These are phyloP conservation scores for Anguilla marmorata DNA, from an alignment of 2,797 vertebrate genomes.

Conservation along the genomic window DNA sequence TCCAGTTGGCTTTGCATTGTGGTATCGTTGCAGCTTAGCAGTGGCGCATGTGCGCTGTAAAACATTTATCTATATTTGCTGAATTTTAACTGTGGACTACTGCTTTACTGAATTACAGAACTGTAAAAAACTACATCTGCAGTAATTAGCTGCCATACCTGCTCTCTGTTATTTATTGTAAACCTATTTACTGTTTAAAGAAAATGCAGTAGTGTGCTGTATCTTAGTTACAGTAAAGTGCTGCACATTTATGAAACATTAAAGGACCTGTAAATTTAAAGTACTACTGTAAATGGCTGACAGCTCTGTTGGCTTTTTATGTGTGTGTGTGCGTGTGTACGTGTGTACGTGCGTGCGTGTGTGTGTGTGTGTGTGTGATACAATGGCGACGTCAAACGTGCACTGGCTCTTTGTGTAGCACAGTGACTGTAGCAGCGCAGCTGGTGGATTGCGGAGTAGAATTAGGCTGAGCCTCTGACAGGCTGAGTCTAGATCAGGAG, in stretches of 20 bases:
- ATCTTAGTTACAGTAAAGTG: not conserved
- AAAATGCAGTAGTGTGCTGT: not conserved
- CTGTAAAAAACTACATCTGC: not conserved
- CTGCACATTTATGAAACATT: not conserved
- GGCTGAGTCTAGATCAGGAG: too few species aligned
- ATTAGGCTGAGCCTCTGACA: too few species aligned
- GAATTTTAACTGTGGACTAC: not conserved
- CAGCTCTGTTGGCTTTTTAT: not conserved
- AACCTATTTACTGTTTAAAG: not conserved
- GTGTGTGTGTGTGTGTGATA: too few species aligned
- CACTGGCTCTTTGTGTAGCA: not conserved
- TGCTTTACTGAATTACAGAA: not conserved
- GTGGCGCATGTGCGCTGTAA: not conserved
- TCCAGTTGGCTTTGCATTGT: not conserved
- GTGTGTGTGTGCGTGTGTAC: too few species aligned
- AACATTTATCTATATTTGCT: not conserved
- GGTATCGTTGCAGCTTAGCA: not conserved
- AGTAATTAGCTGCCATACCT: not conserved
- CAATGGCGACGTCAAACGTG: not conserved
- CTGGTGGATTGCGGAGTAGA: too few species aligned
- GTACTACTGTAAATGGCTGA: not conserved
- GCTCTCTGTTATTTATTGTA: not conserved
- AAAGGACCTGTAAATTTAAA: not conserved
- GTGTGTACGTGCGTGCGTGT: too few species aligned
- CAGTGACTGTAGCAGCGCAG: not conserved